phyloP scores from a whole-genome alignment of 2,113 vertebrate genomes.

The Pedionomus torquatus region DNA sequence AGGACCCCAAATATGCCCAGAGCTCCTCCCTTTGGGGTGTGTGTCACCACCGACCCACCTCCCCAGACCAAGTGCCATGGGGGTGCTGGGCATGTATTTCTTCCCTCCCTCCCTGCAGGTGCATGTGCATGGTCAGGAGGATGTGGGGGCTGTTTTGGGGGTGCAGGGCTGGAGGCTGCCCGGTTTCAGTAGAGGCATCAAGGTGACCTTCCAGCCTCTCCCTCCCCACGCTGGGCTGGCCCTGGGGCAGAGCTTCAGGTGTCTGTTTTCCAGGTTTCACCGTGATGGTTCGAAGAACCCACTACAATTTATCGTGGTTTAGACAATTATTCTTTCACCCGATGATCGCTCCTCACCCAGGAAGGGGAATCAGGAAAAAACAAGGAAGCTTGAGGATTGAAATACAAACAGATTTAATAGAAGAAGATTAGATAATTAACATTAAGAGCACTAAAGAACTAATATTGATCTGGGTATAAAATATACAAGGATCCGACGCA shows the following conservation, averaged over 20 bases:
- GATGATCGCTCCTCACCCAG: neutral
- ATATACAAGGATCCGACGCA: too few species aligned
- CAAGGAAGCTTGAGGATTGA: neutral
- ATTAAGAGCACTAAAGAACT: neutral
- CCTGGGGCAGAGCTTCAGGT: too few species aligned
- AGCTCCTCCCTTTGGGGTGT: too few species aligned
- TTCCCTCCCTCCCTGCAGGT: too few species aligned
- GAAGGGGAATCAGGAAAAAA: neutral
- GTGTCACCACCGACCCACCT: rapidly evolving
- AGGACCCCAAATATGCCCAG: neutral
- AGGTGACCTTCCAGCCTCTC: neutral
- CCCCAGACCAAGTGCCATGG: rapidly evolving
- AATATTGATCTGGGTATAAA: neutral
- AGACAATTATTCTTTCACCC: neutral
- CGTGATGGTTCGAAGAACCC: neutral
- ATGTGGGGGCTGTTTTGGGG: neutral
- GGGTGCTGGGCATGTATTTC: rapidly evolving
- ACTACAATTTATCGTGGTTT: neutral
- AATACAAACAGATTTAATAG: neutral
- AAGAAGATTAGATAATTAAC: neutral
- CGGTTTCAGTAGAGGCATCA: neutral
- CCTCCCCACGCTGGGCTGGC: neutral
- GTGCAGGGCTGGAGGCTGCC: neutral
- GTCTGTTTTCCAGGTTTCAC: rapidly evolving
- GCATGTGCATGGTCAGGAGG: rapidly evolving